A percentile compares a stretch with the other conserved stretches of the same genome.
Evolutionary conservation across 2,113 vertebrate genomes (phyloP).

Genomic region (Scatophagus argus): DNA sequence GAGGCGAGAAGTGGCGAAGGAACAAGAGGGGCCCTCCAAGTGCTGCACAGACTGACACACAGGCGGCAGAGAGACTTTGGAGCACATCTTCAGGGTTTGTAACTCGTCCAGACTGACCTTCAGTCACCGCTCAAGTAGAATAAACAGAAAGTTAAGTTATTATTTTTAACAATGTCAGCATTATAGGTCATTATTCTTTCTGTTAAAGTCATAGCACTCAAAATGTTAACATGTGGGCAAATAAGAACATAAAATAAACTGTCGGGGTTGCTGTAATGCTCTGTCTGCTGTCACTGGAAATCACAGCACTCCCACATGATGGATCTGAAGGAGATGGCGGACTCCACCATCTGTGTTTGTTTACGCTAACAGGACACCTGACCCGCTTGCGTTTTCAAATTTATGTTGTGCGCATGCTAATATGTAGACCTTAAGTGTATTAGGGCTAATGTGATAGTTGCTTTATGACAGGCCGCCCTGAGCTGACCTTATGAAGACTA

Average conservation of each 20-base stretch:
- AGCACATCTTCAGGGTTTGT: neutral
- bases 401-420: neutral
- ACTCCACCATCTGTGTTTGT: neutral
- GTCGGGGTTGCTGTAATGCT: too few species aligned
- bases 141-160: too few species aligned
- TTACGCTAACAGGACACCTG: too few species aligned
- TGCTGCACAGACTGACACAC: conserved; percentile 1
- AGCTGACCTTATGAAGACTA: neutral
- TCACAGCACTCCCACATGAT: neutral
- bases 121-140: neutral
- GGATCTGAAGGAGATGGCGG: neutral
- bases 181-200: too few species aligned
- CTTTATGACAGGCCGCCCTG: neutral
- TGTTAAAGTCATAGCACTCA: too few species aligned
- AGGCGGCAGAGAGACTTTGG: neutral
- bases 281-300: neutral
- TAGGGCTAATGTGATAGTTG: neutral
- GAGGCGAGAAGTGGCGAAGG: conserved; percentile 41
- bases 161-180: neutral
- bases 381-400: neutral
- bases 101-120: neutral
- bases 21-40: neutral
- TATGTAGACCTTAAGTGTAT: neutral
- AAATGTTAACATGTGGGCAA: neutral
- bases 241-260: neutral